Conservation (phyloP, 2,113 vertebrate genomes). For the Cranoglanis bouderius region DNA sequence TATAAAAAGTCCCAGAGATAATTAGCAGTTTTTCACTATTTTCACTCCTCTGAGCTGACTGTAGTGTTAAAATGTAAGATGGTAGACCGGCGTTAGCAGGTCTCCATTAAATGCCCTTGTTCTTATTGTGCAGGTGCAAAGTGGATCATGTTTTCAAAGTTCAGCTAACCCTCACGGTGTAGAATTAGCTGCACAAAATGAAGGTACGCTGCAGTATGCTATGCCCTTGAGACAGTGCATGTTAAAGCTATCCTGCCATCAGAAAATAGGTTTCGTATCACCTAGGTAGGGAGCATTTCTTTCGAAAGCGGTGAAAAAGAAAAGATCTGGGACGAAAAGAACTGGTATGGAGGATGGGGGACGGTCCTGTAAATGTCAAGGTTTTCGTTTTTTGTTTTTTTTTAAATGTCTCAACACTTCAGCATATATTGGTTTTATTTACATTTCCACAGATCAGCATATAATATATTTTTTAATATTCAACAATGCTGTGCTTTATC, state of each 20-base stretch:
- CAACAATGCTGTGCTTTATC: neutral
- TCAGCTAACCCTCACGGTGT: neutral
- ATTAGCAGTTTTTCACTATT: neutral
- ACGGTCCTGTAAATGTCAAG: conserved; percentile 55
- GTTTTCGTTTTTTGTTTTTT: conserved; percentile 38
- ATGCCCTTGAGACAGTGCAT: conserved; percentile 44
- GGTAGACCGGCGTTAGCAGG: neutral
- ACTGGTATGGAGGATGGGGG: conserved; percentile 34
- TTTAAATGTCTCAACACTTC: conserved; percentile 42
- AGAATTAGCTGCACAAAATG: conserved; percentile 13
- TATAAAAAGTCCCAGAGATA: neutral
- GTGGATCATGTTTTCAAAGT: conserved; percentile 9
- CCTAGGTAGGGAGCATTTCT: conserved; percentile 26
- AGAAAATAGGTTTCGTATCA: conserved; percentile 53
- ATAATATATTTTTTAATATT: neutral
- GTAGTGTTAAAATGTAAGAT: neutral
- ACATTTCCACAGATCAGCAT: neutral
- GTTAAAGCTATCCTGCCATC: conserved; percentile 46
- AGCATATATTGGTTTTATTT: neutral
- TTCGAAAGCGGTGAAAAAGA: neutral
- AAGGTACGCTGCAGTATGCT: conserved; percentile 15
- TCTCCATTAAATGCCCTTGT: neutral
- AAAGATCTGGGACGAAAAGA: conserved; percentile 40
- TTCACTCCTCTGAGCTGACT: neutral
- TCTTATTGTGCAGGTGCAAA: conserved; percentile 11